Base-by-base conservation (phyloP, 1,140 invertebrate genomes). In the Cyclina sinensis region DNA sequence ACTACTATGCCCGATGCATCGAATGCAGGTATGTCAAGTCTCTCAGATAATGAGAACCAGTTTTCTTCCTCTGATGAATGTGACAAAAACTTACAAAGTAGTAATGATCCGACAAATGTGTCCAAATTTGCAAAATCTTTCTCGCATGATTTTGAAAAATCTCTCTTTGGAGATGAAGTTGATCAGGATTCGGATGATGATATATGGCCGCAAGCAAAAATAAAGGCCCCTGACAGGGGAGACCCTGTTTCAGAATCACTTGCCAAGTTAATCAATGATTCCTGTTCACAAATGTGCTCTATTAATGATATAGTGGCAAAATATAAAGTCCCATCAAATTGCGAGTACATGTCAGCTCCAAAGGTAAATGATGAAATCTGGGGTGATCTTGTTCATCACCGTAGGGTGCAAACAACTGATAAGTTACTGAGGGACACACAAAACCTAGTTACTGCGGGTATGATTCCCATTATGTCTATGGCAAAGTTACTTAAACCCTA, bases 321-420 rank as follows among this genome's bases (percentile, higher is more conserved):
- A 24, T 70, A 70, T 27, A 35, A 39, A 37, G 65, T 70, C 2
- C 48, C 32, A 11, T 70, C 65, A 9, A 70, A 70, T 70, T 70
- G 65, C 18, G 1, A 16, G 1, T 39, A 37, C 5, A 37, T 70
- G 65, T 7, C 11, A 1, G 32, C 65, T 14, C 65, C 32, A 27
- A 24, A 27, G 9, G 73, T 80, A 9, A 68, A 68, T n/a, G 80
- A 82, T 30, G 80, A 82, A 35, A 68, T 82, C 7, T 82, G 80
- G 80, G 57, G 24, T 68, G 80, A 82, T 14, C 24, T 82, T n/a
- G 59, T n/a, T 46, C n/a, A 27, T 14, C 51, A 80, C 16, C 24
- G n/a, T 32, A 80, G 51, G 39, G 76, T 80, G 16, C 51, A 80
- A 59, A 57, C 59, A 7, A 82, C 16, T 1, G 62, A 82, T 30